phyloP scores from a whole-genome alignment of 2,888 invertebrate species.

The Pristionchus exspectatus region DNA sequence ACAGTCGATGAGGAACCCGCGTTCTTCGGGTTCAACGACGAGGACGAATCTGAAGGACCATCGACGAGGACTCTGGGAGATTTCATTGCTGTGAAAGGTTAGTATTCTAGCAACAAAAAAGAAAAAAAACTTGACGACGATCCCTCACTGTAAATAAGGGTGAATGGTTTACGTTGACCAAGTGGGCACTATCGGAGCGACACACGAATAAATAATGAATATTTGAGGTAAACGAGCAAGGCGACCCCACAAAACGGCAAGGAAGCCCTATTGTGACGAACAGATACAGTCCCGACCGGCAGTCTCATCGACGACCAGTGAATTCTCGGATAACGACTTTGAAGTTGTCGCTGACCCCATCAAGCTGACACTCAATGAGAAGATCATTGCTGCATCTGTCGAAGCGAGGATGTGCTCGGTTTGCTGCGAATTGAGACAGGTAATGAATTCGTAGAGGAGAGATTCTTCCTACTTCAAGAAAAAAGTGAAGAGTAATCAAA shows the following conservation, averaged over 20 bases:
- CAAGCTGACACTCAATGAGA: neutral
- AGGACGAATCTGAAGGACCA: neutral
- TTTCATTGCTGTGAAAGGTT: neutral
- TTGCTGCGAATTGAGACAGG: neutral
- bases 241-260: neutral
- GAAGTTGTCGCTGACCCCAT: neutral
- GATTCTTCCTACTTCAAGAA: no score
- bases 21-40: neutral
- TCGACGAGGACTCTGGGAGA: neutral
- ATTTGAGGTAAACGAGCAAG: no score
- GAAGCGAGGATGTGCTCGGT: neutral
- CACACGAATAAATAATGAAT: no score
- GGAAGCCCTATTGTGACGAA: neutral
- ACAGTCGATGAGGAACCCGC: neutral
- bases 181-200: no score
- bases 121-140: no score
- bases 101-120: no score
- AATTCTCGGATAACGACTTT: neutral
- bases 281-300: neutral
- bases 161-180: no score
- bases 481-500: no score
- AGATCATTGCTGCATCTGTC: neutral
- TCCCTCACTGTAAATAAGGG: no score
- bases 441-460: no score
- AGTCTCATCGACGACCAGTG: neutral